phyloP scores from a whole-genome alignment of 2,797 vertebrate species.

The Holocentrus rufus region DNA sequence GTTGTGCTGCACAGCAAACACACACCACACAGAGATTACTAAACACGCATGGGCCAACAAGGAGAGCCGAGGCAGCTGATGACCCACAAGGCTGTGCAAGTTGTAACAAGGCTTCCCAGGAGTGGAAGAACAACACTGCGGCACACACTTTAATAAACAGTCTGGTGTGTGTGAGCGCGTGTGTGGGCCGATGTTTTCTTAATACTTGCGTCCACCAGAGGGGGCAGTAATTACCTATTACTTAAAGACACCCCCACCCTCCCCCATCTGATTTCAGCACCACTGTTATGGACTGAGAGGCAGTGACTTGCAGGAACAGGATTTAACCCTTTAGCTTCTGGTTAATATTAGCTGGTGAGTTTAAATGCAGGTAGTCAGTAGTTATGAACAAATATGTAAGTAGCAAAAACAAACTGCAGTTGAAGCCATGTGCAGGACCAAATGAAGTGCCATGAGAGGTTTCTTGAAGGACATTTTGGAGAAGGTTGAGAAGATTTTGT shows the following conservation, averaged over 20 bases:
- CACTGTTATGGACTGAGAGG: constrained; percentile 64
- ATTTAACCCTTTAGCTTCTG: constrained; percentile 74
- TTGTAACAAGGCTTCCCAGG: constrained; percentile 7
- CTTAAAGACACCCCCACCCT: constrained; percentile 11
- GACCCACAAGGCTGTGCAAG: constrained; percentile 3
- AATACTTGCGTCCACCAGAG: constrained; percentile 55
- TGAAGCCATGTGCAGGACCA: neutral
- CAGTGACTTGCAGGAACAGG: constrained; percentile 6
- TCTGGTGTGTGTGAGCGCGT: constrained; percentile 1
- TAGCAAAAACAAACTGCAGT: neutral
- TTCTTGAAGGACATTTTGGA: neutral
- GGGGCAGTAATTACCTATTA: constrained; percentile 65
- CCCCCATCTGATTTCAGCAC: constrained; percentile 68
- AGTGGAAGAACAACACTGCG: constrained; percentile 12
- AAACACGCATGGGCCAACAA: neutral
- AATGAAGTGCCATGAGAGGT: neutral
- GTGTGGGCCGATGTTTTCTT: constrained; percentile 1
- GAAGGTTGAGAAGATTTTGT: neutral
- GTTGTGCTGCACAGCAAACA: neutral
- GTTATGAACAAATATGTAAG: neutral
- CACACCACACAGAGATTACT: constrained; percentile 1
- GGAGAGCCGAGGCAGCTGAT: neutral
- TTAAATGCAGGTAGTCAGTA: constrained; percentile 26
- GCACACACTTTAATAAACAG: neutral
- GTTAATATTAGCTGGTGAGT: constrained; percentile 28